Base-by-base conservation (phyloP, 2,888 invertebrate species). In the Argyra leucocephala region DNA sequence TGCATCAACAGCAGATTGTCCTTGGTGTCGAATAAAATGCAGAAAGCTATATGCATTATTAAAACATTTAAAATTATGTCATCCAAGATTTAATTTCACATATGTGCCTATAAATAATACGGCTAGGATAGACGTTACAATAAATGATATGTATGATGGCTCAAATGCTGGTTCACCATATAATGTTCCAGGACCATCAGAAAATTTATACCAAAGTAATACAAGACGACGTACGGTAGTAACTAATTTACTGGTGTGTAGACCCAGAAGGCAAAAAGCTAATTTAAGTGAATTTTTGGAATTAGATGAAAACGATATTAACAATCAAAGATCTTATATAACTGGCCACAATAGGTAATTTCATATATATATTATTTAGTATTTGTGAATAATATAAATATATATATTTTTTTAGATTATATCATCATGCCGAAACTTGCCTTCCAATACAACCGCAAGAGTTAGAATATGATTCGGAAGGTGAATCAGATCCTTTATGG, bases 401-500 rank as follows among this genome's bases (percentile, higher is more conserved):
- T 23, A 22, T 24, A 62, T 36, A 48, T 63, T 23, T 24, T 62
- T 62, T 3, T 31, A 79, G 95, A 75, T 81, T 94, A 57, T 97
- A 97, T 79, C 96, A 95, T 76, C 96, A 96, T 78, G 95, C 96
- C 0, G 91, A 91, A 66, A 96, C 95, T 0, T 94, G 94, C 78
- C 83, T 95, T 64, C 95, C 96, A 0, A 91, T 97, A 64, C 91
- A 92, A 79, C 95, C 96, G 12, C 93, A 94, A 78, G 96, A 96
- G 79, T 85, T 96, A 76, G 95, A 96, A 75, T 86, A 89, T 31
- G 96, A 97, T 81, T 94, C 94, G 0, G 95, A 95, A 76, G 93
- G 91, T 65, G 96, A 97, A 78, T 91, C 91, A 57, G 95, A 96
- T 80, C 96, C 96, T 0, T 86, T 91, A 69, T 98, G 97, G 97